Conservation (phyloP, 1,140 invertebrate species). For the Drosophila bocqueti region DNA sequence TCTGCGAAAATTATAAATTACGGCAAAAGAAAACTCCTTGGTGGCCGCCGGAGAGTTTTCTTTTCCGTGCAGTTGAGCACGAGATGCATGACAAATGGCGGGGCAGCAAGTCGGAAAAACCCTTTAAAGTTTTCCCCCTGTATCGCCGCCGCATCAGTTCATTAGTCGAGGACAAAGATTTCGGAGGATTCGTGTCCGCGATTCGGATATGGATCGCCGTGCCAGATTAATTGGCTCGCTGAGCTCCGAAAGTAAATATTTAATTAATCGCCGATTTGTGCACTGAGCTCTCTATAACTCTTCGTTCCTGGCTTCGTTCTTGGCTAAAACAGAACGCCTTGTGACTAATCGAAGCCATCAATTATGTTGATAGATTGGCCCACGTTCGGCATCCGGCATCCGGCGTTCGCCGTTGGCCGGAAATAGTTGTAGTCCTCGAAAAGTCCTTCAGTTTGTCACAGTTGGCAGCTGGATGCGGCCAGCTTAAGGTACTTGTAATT, state of each 20-base stretch:
- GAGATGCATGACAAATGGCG: slow-evolving; percentile 76
- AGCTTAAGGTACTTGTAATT: slow-evolving; percentile 76
- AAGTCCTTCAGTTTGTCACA: slow-evolving; percentile 68
- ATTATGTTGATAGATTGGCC: slow-evolving; percentile 84
- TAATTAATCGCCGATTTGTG: slow-evolving; percentile 81
- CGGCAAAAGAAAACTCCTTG: slow-evolving; percentile 24
- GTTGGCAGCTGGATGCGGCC: slow-evolving; percentile 61
- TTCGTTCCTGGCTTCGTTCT: slow-evolving; percentile 8
- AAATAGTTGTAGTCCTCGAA: slow-evolving; percentile 38
- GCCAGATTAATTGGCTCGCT: slow-evolving; percentile 70
- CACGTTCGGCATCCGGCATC: slow-evolving; percentile 40
- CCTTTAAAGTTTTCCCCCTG: slow-evolving; percentile 41
- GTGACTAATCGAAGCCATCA: slow-evolving; percentile 84
- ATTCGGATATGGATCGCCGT: slow-evolving; percentile 41
- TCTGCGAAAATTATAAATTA: slow-evolving; percentile 68
- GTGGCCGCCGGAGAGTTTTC: slow-evolving; percentile 37
- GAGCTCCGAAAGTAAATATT: slow-evolving; percentile 63
- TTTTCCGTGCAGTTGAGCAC: slow-evolving; percentile 84
- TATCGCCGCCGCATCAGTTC: slow-evolving; percentile 56
- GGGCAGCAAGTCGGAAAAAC: slow-evolving; percentile 36
- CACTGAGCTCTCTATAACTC: slow-evolving; percentile 69
- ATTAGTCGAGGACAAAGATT: slow-evolving; percentile 71
- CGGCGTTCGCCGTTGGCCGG: slow-evolving; percentile 2
- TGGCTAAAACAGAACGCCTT: slow-evolving; percentile 58
- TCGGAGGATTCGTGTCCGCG: slow-evolving; percentile 11